Conservation (phyloP, 1,140 invertebrate genomes). For the Caenorhabditis inopinata region DNA sequence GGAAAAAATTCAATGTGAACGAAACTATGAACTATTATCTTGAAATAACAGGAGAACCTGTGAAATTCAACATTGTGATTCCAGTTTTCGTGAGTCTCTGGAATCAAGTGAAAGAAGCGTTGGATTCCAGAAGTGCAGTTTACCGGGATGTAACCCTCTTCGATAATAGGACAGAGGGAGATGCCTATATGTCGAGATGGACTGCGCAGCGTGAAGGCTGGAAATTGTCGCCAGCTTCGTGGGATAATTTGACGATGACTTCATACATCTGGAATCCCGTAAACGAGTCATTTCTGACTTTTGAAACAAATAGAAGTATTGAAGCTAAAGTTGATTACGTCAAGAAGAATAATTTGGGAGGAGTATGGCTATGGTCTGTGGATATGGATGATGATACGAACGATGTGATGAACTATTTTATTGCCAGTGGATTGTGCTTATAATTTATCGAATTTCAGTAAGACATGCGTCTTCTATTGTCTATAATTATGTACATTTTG, state of each 20-base stretch:
- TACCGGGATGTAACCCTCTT: neutral
- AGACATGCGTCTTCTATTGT: too few relatives aligned
- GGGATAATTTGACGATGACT: neutral
- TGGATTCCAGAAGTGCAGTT: neutral
- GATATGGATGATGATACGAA: slow-evolving; percentile 21
- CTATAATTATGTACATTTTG: too few relatives aligned
- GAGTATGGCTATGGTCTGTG: neutral
- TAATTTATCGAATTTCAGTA: too few relatives aligned
- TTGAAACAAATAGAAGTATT: neutral
- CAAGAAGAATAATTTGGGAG: neutral
- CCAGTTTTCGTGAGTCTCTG: neutral
- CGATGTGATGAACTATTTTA: too few relatives aligned
- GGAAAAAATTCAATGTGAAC: neutral
- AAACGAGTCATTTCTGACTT: neutral
- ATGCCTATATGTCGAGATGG: neutral
- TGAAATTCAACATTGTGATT: neutral
- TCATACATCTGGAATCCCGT: neutral
- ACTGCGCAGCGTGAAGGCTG: neutral
- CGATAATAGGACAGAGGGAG: neutral
- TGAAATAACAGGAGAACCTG: neutral
- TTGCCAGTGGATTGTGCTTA: too few relatives aligned
- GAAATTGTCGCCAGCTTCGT: neutral
- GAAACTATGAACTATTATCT: neutral
- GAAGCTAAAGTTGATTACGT: neutral
- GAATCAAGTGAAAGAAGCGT: neutral